Evolutionary conservation across 2,797 vertebrate species (phyloP).

Genomic region (Sphaeramia orbicularis): DNA sequence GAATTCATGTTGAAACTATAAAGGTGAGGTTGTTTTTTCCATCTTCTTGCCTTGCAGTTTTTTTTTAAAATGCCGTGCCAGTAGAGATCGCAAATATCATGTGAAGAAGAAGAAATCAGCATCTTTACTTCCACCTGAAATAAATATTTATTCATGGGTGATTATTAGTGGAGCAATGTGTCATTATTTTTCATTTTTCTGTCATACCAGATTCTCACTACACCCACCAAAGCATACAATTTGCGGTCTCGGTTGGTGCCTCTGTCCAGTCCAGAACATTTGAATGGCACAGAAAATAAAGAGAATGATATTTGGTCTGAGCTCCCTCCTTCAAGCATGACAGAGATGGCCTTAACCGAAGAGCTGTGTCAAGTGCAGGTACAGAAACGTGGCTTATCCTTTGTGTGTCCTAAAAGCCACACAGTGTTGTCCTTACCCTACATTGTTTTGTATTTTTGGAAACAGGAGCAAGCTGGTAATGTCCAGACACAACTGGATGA

Average conservation of each 20-base stretch:
- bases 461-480: slow-evolving; percentile 88
- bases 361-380: slow-evolving; percentile 92
- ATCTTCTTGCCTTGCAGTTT: not conserved
- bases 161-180: not conserved
- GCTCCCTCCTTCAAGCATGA: slow-evolving; percentile 89
- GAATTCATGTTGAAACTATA: slow-evolving; percentile 92
- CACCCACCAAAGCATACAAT: slow-evolving; percentile 92
- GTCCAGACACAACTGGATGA: slow-evolving; percentile 89
- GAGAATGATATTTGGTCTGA: slow-evolving; percentile 87
- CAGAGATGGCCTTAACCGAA: slow-evolving; percentile 91
- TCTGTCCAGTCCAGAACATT: slow-evolving; percentile 87
- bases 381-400: not conserved
- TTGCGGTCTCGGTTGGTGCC: slow-evolving; percentile 85
- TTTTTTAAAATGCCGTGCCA: not conserved
- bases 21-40: slow-evolving; percentile 83
- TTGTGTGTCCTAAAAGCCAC: not conserved
- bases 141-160: not conserved
- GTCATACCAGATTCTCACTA: slow-evolving; percentile 90
- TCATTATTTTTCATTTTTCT: slow-evolving; percentile 19
- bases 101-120: no score
- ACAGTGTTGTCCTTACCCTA: not conserved
- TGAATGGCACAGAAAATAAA: slow-evolving; percentile 57
- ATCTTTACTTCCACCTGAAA: no score
- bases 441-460: not conserved
- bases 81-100: no score